Conservation (phyloP, 2,888 invertebrate species). For the Ochropacha duplaris region DNA sequence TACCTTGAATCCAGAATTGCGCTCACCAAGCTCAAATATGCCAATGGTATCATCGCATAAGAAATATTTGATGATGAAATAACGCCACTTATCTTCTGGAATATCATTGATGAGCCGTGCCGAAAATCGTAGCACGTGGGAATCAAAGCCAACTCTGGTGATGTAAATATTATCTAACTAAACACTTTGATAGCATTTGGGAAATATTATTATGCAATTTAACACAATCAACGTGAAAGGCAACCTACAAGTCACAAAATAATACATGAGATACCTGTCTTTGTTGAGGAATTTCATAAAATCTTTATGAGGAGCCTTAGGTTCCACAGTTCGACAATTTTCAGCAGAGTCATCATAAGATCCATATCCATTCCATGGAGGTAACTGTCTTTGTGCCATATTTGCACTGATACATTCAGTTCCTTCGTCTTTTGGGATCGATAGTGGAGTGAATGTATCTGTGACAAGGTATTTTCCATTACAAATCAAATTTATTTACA, state of each 20-base stretch:
- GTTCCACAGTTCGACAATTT: slow-evolving; percentile 91
- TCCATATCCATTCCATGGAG: slow-evolving; percentile 96
- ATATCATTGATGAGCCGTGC: slow-evolving; percentile 89
- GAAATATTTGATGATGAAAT: slow-evolving; percentile 91
- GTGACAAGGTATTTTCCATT: slow-evolving; percentile 13
- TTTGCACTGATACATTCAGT: slow-evolving; percentile 50
- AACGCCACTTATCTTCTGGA: slow-evolving; percentile 84
- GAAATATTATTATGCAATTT: background rate
- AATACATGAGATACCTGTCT: slow-evolving; percentile 83
- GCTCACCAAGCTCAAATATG: slow-evolving; percentile 89
- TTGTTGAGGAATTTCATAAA: slow-evolving; percentile 91
- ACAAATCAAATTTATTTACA: background rate
- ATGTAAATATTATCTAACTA: slow-evolving; percentile 27
- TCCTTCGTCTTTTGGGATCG: slow-evolving; percentile 65
- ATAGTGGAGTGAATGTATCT: slow-evolving; percentile 86
- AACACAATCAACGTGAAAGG: background rate
- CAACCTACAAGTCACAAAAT: too few relatives aligned
- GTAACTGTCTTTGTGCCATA: slow-evolving; percentile 79
- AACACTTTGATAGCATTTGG: background rate
- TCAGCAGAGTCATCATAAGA: slow-evolving; percentile 94
- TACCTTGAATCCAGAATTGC: slow-evolving; percentile 86
- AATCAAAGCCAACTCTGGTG: slow-evolving; percentile 86
- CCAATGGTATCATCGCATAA: slow-evolving; percentile 93
- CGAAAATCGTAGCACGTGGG: slow-evolving; percentile 90
- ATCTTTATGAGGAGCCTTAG: slow-evolving; percentile 89